phyloP scores from a whole-genome alignment of 2,888 invertebrate species.

The Malachius bipustulatus region DNA sequence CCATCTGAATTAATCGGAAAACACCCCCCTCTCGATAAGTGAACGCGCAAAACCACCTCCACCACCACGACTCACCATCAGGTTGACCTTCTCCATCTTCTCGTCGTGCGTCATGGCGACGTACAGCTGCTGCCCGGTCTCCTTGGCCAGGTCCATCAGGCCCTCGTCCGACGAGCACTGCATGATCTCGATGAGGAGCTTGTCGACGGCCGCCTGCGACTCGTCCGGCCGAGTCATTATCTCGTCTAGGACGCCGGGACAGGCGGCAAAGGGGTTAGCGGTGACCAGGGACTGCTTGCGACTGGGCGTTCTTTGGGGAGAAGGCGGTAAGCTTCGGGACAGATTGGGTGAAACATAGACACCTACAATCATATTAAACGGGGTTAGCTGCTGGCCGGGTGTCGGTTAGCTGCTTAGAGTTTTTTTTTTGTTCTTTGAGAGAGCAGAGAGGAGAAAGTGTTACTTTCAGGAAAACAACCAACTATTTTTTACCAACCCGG shows the following conservation, averaged over 20 bases:
- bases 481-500: too few species aligned
- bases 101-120: constrained; percentile 54
- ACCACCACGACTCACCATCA: constrained; percentile 71
- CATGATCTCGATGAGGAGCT: constrained; percentile 44
- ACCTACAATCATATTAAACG: too few species aligned
- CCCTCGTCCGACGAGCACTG: constrained; percentile 57
- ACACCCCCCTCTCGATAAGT: constrained; percentile 5
- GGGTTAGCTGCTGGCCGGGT: too few species aligned
- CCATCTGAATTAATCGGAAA: constrained; percentile 47
- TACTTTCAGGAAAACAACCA: too few species aligned
- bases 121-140: constrained; percentile 74
- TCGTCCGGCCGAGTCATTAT: constrained; percentile 33
- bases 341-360: constrained; percentile 39
- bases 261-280: constrained; percentile 48
- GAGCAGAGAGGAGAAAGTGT: too few species aligned
- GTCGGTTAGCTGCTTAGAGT: too few species aligned
- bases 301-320: constrained; percentile 61
- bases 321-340: constrained; percentile 60
- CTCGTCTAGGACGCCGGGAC: constrained; percentile 35
- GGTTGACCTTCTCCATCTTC: constrained; percentile 67
- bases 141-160: constrained; percentile 79
- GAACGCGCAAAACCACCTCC: too few species aligned
- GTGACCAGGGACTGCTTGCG: constrained; percentile 53
- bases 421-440: too few species aligned
- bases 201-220: constrained; percentile 37